A percentile compares a stretch with the other conserved stretches of the same genome.
Conservation (phyloP, 2,888 invertebrate species). For the Tachystola acroxantha region DNA sequence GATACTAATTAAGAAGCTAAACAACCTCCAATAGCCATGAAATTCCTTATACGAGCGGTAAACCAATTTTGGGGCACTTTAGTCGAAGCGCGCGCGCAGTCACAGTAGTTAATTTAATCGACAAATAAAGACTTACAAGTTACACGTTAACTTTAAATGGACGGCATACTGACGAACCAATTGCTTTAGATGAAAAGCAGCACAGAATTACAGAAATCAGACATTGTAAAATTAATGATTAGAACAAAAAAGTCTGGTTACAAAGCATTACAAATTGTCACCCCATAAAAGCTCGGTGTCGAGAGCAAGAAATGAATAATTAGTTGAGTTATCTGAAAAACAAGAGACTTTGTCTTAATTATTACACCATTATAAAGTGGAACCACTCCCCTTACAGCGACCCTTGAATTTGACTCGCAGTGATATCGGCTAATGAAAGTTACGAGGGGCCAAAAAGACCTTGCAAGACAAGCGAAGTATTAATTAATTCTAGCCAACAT, state of each 20-base stretch:
- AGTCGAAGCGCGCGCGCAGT: conserved; percentile 34
- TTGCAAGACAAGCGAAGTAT: conserved; percentile 53
- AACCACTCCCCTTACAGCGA: conserved; percentile 43
- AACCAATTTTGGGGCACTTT: conserved; percentile 66
- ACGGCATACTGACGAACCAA: no score
- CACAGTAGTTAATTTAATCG: conserved; percentile 51
- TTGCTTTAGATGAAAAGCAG: no score
- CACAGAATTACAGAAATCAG: no score
- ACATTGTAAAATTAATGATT: not conserved
- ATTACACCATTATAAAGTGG: conserved; percentile 66
- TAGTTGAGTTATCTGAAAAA: conserved; percentile 56
- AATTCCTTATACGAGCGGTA: conserved; percentile 68
- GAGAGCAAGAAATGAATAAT: conserved; percentile 62
- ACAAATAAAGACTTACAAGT: conserved; percentile 59
- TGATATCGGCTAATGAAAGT: conserved; percentile 55
- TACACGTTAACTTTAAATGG: conserved; percentile 36
- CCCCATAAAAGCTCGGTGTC: conserved; percentile 61
- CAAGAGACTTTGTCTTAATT: conserved; percentile 72
- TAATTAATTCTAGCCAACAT: conserved; percentile 68
- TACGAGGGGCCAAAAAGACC: conserved; percentile 38
- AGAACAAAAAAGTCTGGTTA: conserved; percentile 18
- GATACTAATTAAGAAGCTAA: conserved; percentile 68
- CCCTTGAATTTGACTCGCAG: conserved; percentile 33
- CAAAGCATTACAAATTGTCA: conserved; percentile 53
- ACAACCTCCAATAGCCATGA: conserved; percentile 66